Evolutionary conservation across 2,113 vertebrate genomes (phyloP), one percentile per base, ranked within the genome.

Genomic region (Halcyon senegalensis): DNA sequence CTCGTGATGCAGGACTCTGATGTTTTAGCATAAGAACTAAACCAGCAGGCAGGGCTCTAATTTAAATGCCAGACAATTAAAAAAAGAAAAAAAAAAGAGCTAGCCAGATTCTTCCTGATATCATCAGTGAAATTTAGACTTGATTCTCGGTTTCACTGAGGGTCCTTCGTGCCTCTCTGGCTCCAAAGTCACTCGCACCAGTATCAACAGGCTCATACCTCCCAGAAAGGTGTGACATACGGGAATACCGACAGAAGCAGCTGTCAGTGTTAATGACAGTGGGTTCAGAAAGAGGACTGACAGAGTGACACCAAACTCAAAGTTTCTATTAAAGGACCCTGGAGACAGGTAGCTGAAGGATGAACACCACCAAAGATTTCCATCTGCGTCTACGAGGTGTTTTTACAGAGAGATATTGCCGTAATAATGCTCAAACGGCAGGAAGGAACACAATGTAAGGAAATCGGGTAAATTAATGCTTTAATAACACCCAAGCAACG

Each of bases 401-500:
- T 96, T 60, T 81, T 70, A 8, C n/a, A 1, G 28, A 89, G 94
- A 96, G 87, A 51, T 89, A 96, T 84, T n/a, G 59, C 87, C 1
- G 16, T 8, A 96, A 95, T 95, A 96, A 95, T 0, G 48, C 62
- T 90, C 90, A 64, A 67, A 8, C 3, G 1, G 88, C 89, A 79
- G 66, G 77, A 94, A 84, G 73, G 62, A 89, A 62, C 78, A 83
- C 79, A 81, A 8, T 12, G 72, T 37, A 46, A 90, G 87, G 39
- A 90, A 96, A 92, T 7, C 2, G 14, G 77, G n/a, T 73, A 97
- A 97, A 90, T 93, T 90, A 97, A 94, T 97, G 95, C 74, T 93
- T 94, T 97, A 97, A 97, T 97, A 97, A 97, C 92, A 87, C 53
- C 48, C 79, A 15, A 95, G 93, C 21, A 96, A 83, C 64, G 17